phyloP scores from a whole-genome alignment of 2,113 vertebrate species.

The Dipodomys merriami region DNA sequence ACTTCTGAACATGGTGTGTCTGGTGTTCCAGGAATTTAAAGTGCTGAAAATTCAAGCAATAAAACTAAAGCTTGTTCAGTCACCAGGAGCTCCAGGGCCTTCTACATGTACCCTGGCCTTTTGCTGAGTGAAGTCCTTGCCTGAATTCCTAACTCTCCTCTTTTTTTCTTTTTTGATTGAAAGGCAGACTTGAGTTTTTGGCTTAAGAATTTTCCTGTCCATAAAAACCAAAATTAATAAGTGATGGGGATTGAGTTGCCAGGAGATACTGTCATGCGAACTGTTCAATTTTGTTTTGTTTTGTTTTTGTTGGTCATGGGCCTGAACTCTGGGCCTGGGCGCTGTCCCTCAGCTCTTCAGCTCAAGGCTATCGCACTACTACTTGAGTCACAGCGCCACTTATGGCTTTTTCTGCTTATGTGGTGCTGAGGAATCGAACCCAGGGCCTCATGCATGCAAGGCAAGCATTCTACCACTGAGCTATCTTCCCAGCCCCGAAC shows the following conservation, averaged over 20 bases:
- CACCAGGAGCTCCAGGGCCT: not conserved
- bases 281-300: too few species aligned
- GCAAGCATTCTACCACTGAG: too few species aligned
- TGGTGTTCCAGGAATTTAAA: slow-evolving; percentile 24
- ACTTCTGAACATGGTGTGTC: slow-evolving; percentile 15
- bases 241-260: not conserved
- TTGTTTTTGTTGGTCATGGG: too few species aligned
- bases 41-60: not conserved
- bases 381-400: too few species aligned
- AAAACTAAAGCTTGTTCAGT: not conserved
- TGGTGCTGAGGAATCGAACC: too few species aligned
- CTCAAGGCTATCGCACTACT: too few species aligned
- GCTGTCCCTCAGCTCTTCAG: too few species aligned
- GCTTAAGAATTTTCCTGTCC: not conserved
- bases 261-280: not conserved
- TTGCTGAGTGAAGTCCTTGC: not conserved
- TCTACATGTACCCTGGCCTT: not conserved
- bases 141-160: not conserved
- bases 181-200: not conserved
- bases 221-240: slow-evolving; percentile 43
- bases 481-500: too few species aligned
- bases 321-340: too few species aligned
- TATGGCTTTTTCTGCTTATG: too few species aligned
- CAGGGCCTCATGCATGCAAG: too few species aligned
- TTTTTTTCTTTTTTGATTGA: not conserved